phyloP scores from a whole-genome alignment of 2,888 invertebrate species.

The Ophion costatus region DNA sequence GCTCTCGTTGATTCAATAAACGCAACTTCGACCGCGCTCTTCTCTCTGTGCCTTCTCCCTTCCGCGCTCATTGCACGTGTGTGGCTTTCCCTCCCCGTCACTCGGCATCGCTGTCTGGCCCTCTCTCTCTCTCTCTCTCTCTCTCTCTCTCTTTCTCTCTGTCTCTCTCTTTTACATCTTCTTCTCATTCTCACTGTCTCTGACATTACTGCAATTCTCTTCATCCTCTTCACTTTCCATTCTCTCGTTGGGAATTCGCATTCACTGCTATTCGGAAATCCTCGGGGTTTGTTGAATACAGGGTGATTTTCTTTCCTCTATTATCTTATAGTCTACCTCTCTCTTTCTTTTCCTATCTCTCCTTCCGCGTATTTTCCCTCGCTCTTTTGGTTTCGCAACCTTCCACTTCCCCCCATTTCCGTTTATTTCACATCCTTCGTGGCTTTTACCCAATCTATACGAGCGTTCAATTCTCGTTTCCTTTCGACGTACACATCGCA shows the following conservation, averaged over 20 bases:
- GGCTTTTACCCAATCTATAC: conserved; percentile 22
- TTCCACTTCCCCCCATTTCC: background rate
- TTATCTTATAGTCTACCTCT: conserved; percentile 15
- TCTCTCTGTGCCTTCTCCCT: conserved; percentile 67
- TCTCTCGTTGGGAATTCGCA: conserved; percentile 26
- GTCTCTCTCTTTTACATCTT: conserved; percentile 16
- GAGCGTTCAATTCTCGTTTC: conserved; percentile 26
- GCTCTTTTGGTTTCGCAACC: conserved; percentile 2
- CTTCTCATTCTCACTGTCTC: conserved; percentile 42
- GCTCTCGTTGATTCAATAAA: conserved; percentile 79
- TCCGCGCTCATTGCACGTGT: conserved; percentile 37
- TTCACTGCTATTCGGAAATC: conserved; percentile 30
- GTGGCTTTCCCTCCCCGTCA: conserved; percentile 49
- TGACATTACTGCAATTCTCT: conserved; percentile 40
- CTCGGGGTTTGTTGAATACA: conserved; percentile 9
- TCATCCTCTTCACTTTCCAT: conserved; percentile 35
- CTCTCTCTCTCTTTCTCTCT: conserved; percentile 32
- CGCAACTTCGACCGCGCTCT: conserved; percentile 71
- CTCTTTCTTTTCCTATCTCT: background rate
- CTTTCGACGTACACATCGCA: background rate
- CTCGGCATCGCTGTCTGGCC: background rate
- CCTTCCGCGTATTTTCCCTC: background rate
- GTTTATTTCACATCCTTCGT: conserved; percentile 12
- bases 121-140: conserved; percentile 50
- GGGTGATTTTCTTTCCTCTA: conserved; percentile 42